A percentile compares a stretch with the other conserved stretches of the same genome.
Conservation (phyloP, 2,888 invertebrate species). For the Willowsia nigromaculata region DNA sequence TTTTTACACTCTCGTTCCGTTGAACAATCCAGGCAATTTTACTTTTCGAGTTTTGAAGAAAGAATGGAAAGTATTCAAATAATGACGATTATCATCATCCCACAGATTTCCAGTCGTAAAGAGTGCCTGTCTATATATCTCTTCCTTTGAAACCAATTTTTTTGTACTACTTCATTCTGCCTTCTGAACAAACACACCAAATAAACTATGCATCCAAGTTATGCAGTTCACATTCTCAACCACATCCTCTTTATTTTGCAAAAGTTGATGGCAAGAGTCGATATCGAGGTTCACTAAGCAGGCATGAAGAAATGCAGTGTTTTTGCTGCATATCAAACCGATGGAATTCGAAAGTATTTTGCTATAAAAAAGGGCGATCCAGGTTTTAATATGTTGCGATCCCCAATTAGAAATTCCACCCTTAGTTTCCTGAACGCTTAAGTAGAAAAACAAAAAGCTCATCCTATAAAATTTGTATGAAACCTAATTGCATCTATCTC, state of each 20-base stretch:
- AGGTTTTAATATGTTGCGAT: too few relatives aligned
- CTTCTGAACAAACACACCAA: constrained; percentile 6
- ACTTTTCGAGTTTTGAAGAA: background rate
- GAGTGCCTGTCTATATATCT: background rate
- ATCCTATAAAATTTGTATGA: background rate
- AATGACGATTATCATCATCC: background rate
- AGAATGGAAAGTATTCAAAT: background rate
- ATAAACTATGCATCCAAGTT: constrained; percentile 32
- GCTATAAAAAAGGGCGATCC: background rate
- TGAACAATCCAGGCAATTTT: background rate
- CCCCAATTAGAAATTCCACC: too few relatives aligned
- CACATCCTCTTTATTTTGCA: constrained; percentile 9
- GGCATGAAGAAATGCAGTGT: constrained; percentile 21
- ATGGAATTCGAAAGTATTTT: background rate
- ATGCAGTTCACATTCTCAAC: constrained; percentile 14
- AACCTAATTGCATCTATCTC: background rate
- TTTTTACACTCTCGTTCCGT: background rate
- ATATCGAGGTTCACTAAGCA: background rate
- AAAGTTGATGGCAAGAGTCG: background rate
- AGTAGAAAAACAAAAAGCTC: background rate
- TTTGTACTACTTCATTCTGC: background rate
- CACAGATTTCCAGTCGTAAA: background rate
- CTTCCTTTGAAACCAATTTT: background rate
- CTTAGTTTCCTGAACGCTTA: too few relatives aligned
- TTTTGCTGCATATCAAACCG: background rate